Evolutionary conservation across 2,113 vertebrate genomes (phyloP).

Genomic region (Cavia porcellus): DNA sequence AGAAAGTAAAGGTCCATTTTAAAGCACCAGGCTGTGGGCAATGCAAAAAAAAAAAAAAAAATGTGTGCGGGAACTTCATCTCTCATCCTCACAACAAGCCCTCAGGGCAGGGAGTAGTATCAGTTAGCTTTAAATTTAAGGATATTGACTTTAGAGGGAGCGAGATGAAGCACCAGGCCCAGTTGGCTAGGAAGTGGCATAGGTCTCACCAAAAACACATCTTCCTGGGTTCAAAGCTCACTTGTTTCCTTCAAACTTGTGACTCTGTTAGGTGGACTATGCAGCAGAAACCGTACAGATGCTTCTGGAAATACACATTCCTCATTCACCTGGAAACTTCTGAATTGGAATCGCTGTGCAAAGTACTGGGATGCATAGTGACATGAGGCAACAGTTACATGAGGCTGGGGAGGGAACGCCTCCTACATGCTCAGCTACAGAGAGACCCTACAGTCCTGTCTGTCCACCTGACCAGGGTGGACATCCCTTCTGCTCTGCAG

Average conservation of each 20-base stretch:
- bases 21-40: rapidly evolving
- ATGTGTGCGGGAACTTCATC: rapidly evolving
- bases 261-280: background rate
- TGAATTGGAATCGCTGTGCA: background rate
- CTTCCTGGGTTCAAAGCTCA: background rate
- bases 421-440: background rate
- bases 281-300: background rate
- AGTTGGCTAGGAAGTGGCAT: background rate
- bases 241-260: background rate
- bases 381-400: background rate
- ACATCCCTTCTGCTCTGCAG: background rate
- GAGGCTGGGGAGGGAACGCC: background rate
- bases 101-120: background rate
- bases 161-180: background rate
- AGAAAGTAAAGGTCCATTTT: rapidly evolving
- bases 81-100: background rate
- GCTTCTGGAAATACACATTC: background rate
- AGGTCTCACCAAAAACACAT: background rate
- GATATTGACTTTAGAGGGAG: background rate
- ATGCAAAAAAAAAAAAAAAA: too few relatives aligned
- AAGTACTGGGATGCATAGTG: background rate
- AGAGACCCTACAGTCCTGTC: background rate
- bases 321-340: background rate
- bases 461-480: background rate
- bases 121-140: background rate